Conservation (phyloP, 2,113 vertebrate species). For the Chascanopsetta lugubris region DNA sequence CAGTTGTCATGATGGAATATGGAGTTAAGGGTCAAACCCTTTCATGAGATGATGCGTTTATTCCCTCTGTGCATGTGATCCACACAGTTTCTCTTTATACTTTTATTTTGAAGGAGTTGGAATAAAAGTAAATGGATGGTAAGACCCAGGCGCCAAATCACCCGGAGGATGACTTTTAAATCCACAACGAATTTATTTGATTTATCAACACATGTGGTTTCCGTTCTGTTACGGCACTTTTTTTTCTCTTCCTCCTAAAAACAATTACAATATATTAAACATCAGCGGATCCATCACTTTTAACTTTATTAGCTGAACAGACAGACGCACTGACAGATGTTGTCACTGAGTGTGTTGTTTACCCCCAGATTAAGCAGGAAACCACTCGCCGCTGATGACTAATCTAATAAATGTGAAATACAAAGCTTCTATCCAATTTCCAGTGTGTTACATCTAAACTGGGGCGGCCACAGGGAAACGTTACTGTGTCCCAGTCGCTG, state of each 20-base stretch:
- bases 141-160: constrained; percentile 11
- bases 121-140: neutral
- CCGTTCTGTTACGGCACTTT: neutral
- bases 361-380: constrained; percentile 42
- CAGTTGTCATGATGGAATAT: neutral
- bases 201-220: constrained; percentile 41
- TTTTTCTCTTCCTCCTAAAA: constrained; percentile 1
- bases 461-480: neutral
- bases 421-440: constrained; percentile 33
- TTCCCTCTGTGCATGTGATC: neutral
- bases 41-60: neutral
- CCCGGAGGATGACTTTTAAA: neutral
- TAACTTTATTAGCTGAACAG: constrained; percentile 13
- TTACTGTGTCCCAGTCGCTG: neutral
- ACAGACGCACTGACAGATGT: constrained; percentile 41
- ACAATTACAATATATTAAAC: constrained; percentile 13
- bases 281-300: neutral
- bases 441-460: neutral
- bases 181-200: neutral
- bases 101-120: neutral
- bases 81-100: constrained; percentile 5
- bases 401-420: constrained; percentile 65
- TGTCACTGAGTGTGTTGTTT: constrained; percentile 37
- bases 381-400: constrained; percentile 38
- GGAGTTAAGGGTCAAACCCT: neutral